Conservation (phyloP, 2,113 vertebrate genomes). For the Brachionichthys hirsutus region DNA sequence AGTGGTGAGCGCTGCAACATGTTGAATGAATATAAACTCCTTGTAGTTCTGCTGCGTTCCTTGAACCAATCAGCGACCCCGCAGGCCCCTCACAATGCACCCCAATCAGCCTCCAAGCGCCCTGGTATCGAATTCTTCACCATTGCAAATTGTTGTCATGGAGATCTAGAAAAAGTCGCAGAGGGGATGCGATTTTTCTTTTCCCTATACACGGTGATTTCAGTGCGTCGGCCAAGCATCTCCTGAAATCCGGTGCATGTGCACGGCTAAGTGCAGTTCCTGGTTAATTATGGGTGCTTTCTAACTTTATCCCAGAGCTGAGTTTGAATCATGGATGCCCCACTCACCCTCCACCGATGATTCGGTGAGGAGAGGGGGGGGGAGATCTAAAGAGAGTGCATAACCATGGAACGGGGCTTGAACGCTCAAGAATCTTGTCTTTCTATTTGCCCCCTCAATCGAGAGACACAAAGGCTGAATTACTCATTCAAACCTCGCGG, state of each 20-base stretch:
- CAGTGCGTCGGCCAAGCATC: conserved; percentile 24
- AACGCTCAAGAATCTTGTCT: conserved; percentile 99
- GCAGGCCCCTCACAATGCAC: conserved; percentile 93
- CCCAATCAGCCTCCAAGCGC: conserved; percentile 91
- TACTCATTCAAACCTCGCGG: conserved; percentile 97
- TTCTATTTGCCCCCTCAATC: conserved; percentile 99
- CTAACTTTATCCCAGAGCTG: conserved; percentile 71
- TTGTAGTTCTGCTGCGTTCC: conserved; percentile 90
- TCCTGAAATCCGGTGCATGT: conserved; percentile 9
- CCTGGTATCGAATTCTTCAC: conserved; percentile 97
- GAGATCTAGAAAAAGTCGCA: conserved; percentile 85
- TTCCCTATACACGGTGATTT: conserved; percentile 47
- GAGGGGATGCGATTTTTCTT: conserved; percentile 67
- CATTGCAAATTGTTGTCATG: conserved; percentile 97
- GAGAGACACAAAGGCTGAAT: conserved; percentile 99
- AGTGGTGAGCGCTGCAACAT: conserved; percentile 86
- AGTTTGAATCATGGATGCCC: conserved; percentile 28
- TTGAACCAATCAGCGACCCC: conserved; percentile 99
- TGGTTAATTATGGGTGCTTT: conserved; percentile 65
- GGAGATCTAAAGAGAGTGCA: conserved; percentile 88
- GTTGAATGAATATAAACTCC: conserved; percentile 97
- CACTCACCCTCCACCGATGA: conserved; percentile 75
- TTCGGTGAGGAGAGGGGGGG: conserved; percentile 52
- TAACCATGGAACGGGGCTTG: conserved; percentile 99
- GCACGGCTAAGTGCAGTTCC: conserved; percentile 17